These are phyloP conservation scores for Drosophila biarmipes DNA, from an alignment of 1,140 invertebrate genomes.

Conservation along the genomic window DNA sequence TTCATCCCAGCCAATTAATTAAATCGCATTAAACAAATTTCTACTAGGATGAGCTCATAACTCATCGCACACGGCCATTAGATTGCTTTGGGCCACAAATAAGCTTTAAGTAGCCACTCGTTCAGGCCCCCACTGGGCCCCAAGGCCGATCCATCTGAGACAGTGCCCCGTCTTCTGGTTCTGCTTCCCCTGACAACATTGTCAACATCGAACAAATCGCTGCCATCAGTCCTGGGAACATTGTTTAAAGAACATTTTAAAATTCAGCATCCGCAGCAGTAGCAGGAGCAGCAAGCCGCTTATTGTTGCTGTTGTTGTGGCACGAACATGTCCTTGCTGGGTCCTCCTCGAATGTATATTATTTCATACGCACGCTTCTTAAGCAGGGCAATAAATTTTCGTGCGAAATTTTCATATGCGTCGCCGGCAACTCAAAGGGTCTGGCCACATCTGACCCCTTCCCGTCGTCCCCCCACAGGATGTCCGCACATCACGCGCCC, in stretches of 20 bases:
- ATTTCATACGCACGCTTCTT: constrained; percentile 80
- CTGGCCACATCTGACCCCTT: constrained; percentile 30
- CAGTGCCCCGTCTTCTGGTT: neutral
- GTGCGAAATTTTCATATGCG: constrained; percentile 77
- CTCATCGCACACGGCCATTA: constrained; percentile 33
- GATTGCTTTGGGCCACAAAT: constrained; percentile 35
- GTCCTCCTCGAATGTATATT: constrained; percentile 60
- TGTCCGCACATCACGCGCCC: constrained; percentile 56
- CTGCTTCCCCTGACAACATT: constrained; percentile 29
- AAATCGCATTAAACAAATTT: constrained; percentile 26
- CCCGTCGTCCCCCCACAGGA: neutral
- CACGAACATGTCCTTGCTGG: constrained; percentile 26
- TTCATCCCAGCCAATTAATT: constrained; percentile 29
- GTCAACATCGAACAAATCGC: constrained; percentile 71
- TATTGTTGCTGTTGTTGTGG: constrained; percentile 27
- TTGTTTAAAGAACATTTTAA: constrained; percentile 81
- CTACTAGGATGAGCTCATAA: constrained; percentile 16
- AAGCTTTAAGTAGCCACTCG: constrained; percentile 44
- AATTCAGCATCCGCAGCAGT: constrained; percentile 68
- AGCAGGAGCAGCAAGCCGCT: constrained; percentile 12
- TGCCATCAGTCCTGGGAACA: constrained; percentile 70
- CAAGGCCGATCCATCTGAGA: neutral
- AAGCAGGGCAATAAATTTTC: constrained; percentile 79
- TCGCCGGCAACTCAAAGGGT: constrained; percentile 38
- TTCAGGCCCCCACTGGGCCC: neutral